phyloP scores from a whole-genome alignment of 2,113 vertebrate species.

The Istiophorus platypterus region DNA sequence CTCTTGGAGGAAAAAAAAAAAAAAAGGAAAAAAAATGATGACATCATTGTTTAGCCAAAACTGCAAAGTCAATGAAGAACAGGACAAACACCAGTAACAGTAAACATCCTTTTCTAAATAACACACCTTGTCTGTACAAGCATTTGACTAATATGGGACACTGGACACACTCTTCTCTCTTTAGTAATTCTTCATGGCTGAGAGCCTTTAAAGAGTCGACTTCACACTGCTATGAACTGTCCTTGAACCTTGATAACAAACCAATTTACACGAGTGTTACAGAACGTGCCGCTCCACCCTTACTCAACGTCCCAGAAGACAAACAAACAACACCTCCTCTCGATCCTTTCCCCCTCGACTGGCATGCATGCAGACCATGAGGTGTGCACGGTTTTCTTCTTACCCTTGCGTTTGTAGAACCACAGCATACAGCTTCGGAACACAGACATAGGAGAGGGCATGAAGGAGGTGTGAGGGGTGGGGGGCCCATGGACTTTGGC shows the following conservation, averaged over 20 bases:
- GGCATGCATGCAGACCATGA: conserved; percentile 66
- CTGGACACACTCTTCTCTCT: not conserved
- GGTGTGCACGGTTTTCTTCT: conserved; percentile 81
- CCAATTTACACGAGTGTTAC: not conserved
- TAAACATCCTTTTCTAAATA: conserved; percentile 16
- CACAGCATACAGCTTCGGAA: conserved; percentile 99
- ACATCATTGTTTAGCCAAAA: conserved; percentile 1
- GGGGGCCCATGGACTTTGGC: conserved; percentile 75
- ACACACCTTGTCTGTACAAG: conserved; percentile 16
- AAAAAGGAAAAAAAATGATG: not conserved
- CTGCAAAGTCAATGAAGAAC: not conserved
- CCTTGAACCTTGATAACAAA: conserved; percentile 46
- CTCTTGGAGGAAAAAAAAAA: not conserved
- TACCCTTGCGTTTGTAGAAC: conserved; percentile 99
- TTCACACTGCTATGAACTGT: conserved; percentile 12
- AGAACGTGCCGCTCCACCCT: conserved; percentile 53
- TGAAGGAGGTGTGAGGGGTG: conserved; percentile 86
- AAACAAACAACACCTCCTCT: conserved; percentile 58
- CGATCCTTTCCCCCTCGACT: conserved; percentile 29
- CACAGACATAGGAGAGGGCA: conserved; percentile 98
- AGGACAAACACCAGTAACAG: not conserved
- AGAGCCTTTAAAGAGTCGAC: not conserved
- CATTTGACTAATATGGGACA: conserved; percentile 4
- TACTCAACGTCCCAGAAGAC: conserved; percentile 55
- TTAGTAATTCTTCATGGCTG: not conserved